Base-by-base conservation (phyloP, 1,140 invertebrate genomes). In the Oryctes rhinoceros region DNA sequence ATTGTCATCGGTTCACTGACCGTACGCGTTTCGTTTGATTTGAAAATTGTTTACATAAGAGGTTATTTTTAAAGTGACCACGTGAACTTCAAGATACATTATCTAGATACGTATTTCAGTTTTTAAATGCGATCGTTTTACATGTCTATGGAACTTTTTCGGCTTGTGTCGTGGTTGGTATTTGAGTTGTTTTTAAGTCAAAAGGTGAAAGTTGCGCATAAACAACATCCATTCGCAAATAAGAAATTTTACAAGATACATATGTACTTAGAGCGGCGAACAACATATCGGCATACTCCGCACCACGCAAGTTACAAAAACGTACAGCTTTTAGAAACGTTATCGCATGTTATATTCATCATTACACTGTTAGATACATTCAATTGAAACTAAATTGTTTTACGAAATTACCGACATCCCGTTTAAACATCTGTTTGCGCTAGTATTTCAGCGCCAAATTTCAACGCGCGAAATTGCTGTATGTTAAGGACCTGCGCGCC, bases 401-500 rank as follows among this genome's bases (percentile, higher is more conserved):
- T 59, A 18, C 53, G 53, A 59, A 59, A 59, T 59, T 59, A 59
- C 53, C 18, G 53, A 59, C 53, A 59, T 59, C 53, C 53, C 13
- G 15, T 15, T n/a, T 59, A 18, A 59, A 18, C 15, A 7, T 18
- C 15, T 5, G 5, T 11, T 0, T 6, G 18, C 6, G 53, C 53
- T 18, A 59, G 13, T 59, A 59, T 18, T 18, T 59, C 13, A 15
- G n/a, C 53, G n/a, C 6, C 15, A 18, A 59, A 59, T 18, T 59
- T 59, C 53, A 18, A 59, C 53, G 15, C 53, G 15, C 18, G 53
- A 59, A 59, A 59, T 53, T 1, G n/a, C 11, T n/a, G 7, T 11
- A 15, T 18, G 53, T 59, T 18, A 3, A n/a, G 53, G 7, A 59
- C 53, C 15, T 15, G 5, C 53, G 3, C 7, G 0, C 11, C 47